Percentiles rank a stretch among this genome's conserved stretches.
Conservation (phyloP, 2,888 invertebrate species). For the Drosophila bunnanda region DNA sequence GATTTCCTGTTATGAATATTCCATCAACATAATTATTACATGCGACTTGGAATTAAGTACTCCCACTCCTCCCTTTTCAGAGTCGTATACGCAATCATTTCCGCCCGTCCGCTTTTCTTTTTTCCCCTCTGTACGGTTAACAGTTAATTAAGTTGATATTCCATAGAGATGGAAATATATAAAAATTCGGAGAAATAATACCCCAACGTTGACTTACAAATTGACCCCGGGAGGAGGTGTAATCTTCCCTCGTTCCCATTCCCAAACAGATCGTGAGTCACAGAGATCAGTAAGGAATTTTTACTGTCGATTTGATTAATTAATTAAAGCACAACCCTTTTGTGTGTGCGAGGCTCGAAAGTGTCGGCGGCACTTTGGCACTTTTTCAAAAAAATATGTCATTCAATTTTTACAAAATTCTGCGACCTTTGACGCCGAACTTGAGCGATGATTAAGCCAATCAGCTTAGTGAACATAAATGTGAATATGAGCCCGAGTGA, state of each 20-base stretch:
- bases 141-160: constrained; percentile 75
- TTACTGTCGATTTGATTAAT: constrained; percentile 79
- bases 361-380: constrained; percentile 74
- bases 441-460: constrained; percentile 73
- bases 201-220: constrained; percentile 51
- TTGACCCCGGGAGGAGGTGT: constrained; percentile 57
- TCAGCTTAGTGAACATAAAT: constrained; percentile 50
- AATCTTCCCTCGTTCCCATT: constrained; percentile 40
- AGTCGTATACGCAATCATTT: constrained; percentile 63
- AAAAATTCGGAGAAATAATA: constrained; percentile 69
- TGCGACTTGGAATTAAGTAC: constrained; percentile 49
- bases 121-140: constrained; percentile 62
- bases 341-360: constrained; percentile 46
- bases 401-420: constrained; percentile 48
- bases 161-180: constrained; percentile 30
- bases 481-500: constrained; percentile 3
- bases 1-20: constrained; percentile 73
- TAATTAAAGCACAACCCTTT: constrained; percentile 79
- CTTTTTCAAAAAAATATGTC: constrained; percentile 53
- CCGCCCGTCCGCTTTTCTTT: constrained; percentile 51
- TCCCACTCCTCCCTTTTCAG: background rate
- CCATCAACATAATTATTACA: constrained; percentile 71
- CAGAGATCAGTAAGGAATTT: constrained; percentile 55
- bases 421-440: constrained; percentile 70
- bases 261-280: constrained; percentile 34